Evolutionary conservation across 2,797 vertebrate species (phyloP), one percentile per base, ranked within the genome.

Genomic region (Cyclura pinguis): DNA sequence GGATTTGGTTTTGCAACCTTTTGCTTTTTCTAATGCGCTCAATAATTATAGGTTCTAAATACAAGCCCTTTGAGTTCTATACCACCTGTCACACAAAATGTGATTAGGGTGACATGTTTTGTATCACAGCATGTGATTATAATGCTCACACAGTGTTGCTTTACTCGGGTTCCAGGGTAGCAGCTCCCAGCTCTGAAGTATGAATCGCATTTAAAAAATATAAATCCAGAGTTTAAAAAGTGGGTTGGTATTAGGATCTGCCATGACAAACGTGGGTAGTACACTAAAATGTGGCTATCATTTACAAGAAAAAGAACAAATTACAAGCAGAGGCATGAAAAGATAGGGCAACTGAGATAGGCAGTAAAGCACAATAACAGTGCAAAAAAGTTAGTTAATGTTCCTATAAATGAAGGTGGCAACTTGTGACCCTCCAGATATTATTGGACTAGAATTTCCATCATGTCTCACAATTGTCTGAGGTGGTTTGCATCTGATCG

Each of bases 241-340:
- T 72, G 2, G n/a, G 55, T 32, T 72, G 32, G 9, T 24, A 59
- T 52, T 57, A 59, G 13, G 59, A 69, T 67, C 76, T 67, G 74
- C 29, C 35, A 47, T 88, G 62, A 82, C 67, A 42, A 35, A 82
- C 1, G 18, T 81, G 64, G 32, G n/a, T 42, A 52, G 52, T 29
- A 24, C 50, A 81, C 32, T 35, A 73, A 88, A 82, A 81, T 72
- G 64, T 27, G n/a, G 9, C 16, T 50, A 87, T 78, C 62, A 18
- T 57, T 88, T 81, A 55, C 50, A 22, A 81, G 62, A 77, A 13
- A 77, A 59, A 90, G 90, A 84, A 73, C 13, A 88, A 91, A 88
- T 85, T 88, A 92, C 16, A 84, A 73, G 81, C 76, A 62, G 29
- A 88, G 29, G 16, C 27, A 27, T 88, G 81, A 80, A 89, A 94